phyloP scores from a whole-genome alignment of 2,113 vertebrate species.

The Acrocephalus kingi region DNA sequence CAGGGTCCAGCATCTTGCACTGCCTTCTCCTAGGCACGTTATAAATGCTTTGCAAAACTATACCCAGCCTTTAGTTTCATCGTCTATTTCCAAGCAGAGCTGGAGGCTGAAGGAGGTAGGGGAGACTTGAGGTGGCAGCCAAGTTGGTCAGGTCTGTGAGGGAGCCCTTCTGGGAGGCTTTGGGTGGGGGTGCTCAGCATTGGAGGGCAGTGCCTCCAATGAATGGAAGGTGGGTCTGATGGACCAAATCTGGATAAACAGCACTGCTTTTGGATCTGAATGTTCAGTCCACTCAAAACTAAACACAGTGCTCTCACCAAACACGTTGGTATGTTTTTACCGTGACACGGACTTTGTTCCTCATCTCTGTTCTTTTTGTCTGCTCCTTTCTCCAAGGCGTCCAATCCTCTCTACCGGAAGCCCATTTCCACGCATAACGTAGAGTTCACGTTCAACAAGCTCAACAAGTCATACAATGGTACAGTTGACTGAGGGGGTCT shows the following conservation, averaged over 20 bases:
- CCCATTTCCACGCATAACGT: slow-evolving; percentile 85
- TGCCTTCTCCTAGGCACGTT: not conserved
- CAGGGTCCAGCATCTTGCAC: accelerated
- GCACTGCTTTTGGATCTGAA: not conserved
- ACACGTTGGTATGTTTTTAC: not conserved
- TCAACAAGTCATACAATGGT: slow-evolving; percentile 89
- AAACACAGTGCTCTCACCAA: not conserved
- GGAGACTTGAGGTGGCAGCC: not conserved
- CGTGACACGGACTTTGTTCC: accelerated
- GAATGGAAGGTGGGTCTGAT: not conserved
- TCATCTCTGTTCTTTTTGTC: not conserved
- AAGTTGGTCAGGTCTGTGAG: not conserved
- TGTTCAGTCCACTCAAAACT: not conserved
- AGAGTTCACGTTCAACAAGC: slow-evolving; percentile 87
- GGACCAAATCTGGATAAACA: not conserved
- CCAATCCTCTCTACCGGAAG: slow-evolving; percentile 94
- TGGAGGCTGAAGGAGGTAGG: not conserved
- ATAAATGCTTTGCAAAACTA: not conserved
- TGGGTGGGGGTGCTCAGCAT: not conserved
- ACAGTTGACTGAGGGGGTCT: slow-evolving; percentile 83
- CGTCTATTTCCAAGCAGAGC: not conserved
- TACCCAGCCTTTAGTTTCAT: not conserved
- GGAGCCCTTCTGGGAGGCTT: not conserved
- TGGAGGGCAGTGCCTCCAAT: not conserved
- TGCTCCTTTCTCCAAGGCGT: slow-evolving; percentile 78